Evolutionary conservation across 1,140 invertebrate genomes (phyloP), one percentile per base, ranked within the genome.

Genomic region (Drosophila kepulauana): DNA sequence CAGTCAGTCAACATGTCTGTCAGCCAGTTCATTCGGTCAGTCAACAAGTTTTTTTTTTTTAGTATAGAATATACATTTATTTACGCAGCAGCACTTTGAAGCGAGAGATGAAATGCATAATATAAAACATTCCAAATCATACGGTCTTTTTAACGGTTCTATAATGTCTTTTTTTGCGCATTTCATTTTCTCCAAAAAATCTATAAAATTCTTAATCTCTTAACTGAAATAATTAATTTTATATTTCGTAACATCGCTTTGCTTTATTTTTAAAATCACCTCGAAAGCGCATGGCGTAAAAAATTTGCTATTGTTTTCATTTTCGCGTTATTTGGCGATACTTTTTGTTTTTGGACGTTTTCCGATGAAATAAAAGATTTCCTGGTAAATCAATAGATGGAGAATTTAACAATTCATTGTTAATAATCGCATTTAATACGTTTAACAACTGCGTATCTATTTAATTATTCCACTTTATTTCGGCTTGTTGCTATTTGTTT

Each of bases 1-100:
- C 43, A 46, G 16, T 63, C 49, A 38, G 64, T 61, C 65, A 16
- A n/a, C n/a, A n/a, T n/a, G 43, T 67, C 76, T 64, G 51, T 48
- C 68, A 59, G 41, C 30, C 52, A 54, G 16, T 58, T 63, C 49
- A 46, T 57, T 61, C 72, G 41, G 51, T 70, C 43, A 58, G 72
- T 67, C 80, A 70, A 75, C 72, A 71, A 74, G 49, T 70, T 75
- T 62, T 68, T 62, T 33, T 3, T 10, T 38, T 8, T 25, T 25
- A 25, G 20, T 43, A 49, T 49, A 49, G 11, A 13, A 48, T 58
- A 56, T 45, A 51, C 51, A 57, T 72, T 66, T 76, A 62, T 66
- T 62, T 75, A 45, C 52, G 58, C 52, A 62, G 59, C 58, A 28
- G 62, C 65, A 79, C 38, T 75, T 51, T 65, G 46, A 66, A 59